phyloP scores from a whole-genome alignment of 92 coral and sea anemone species.

The Epizoanthus scotinus region DNA sequence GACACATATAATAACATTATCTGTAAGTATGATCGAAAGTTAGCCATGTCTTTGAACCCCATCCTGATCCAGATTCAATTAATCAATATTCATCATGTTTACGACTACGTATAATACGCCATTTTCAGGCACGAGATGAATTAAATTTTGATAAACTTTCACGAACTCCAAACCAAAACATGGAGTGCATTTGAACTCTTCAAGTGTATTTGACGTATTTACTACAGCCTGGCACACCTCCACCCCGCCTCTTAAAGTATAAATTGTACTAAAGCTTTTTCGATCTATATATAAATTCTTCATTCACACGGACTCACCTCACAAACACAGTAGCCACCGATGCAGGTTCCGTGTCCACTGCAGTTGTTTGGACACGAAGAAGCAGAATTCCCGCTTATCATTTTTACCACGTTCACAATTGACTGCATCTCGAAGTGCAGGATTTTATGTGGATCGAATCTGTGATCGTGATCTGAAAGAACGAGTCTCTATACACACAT shows the following conservation, averaged over 20 bases:
- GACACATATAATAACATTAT: too few relatives aligned
- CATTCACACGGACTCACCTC: slow-evolving; percentile 58
- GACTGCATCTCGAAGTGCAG: slow-evolving; percentile 55
- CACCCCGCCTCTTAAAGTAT: neutral
- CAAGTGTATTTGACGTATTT: neutral
- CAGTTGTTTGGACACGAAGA: slow-evolving; percentile 73
- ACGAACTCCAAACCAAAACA: neutral
- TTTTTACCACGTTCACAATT: slow-evolving; percentile 58
- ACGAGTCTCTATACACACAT: too few relatives aligned
- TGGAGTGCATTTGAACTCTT: too few relatives aligned
- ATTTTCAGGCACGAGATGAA: too few relatives aligned
- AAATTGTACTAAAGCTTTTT: too few relatives aligned
- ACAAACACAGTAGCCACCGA: slow-evolving; percentile 76
- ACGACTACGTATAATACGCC: too few relatives aligned
- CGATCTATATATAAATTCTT: neutral
- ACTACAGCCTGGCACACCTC: neutral
- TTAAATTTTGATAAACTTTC: too few relatives aligned
- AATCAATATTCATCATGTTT: too few relatives aligned
- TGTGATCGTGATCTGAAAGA: too few relatives aligned
- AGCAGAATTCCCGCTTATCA: slow-evolving; percentile 54
- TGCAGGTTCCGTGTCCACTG: slow-evolving; percentile 80
- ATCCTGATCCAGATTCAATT: too few relatives aligned
- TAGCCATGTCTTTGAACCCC: too few relatives aligned
- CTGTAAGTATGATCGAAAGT: too few relatives aligned
- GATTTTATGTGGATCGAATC: neutral